Conservation (phyloP, 2,888 invertebrate genomes). For the Tipula confusa region DNA sequence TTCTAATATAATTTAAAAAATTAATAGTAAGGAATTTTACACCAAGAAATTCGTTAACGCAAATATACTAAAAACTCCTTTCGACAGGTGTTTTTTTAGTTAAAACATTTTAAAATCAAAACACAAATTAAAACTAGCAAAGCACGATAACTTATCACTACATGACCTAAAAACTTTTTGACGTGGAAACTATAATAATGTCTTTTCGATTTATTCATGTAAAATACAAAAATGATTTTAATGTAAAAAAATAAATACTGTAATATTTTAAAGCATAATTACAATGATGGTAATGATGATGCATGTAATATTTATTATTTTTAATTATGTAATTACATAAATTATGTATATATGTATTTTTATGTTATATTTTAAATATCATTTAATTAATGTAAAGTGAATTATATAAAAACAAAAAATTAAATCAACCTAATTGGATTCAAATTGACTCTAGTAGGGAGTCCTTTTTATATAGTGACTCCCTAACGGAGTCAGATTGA, state of each 20-base stretch:
- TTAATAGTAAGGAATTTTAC: no score
- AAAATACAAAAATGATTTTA: not conserved
- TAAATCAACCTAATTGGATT: slow-evolving; percentile 70
- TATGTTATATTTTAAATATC: no score
- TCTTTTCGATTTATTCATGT: not conserved
- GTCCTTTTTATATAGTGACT: slow-evolving; percentile 87
- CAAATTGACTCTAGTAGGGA: slow-evolving; percentile 99
- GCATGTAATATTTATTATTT: not conserved
- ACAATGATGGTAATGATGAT: not conserved
- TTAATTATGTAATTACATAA: not conserved
- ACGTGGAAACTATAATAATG: not conserved
- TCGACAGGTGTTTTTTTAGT: no score
- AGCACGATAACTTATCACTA: not conserved
- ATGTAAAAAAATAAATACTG: not conserved
- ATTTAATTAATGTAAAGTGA: not conserved
- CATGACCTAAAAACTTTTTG: not conserved
- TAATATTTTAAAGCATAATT: not conserved
- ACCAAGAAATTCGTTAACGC: no score
- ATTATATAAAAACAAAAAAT: slow-evolving; percentile 35
- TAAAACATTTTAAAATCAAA: not conserved
- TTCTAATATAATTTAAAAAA: no score
- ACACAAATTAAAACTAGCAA: not conserved
- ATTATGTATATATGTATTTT: not conserved
- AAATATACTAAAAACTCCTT: no score
- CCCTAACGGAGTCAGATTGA: slow-evolving; percentile 98